These are phyloP conservation scores for Drosophila kambysellisi DNA, from an alignment of 2,888 invertebrate genomes.

Conservation along the genomic window DNA sequence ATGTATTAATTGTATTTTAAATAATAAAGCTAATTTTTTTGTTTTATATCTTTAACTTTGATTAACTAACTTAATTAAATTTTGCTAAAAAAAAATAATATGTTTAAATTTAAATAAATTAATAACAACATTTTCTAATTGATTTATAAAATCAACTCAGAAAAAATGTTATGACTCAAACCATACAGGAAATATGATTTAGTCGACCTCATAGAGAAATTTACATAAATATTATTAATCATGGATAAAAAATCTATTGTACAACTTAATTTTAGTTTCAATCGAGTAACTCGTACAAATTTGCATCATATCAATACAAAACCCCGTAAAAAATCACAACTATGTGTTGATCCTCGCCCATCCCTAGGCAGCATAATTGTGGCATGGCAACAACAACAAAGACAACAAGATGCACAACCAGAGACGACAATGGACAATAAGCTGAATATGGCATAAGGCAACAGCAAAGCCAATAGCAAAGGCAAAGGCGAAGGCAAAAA, in stretches of 20 bases:
- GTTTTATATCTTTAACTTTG: not conserved
- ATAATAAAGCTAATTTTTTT: not conserved
- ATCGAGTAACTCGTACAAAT: slow-evolving; percentile 8
- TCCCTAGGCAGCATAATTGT: slow-evolving; percentile 49
- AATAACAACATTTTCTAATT: not conserved
- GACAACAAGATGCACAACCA: slow-evolving; percentile 39
- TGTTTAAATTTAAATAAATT: not conserved
- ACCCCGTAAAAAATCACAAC: slow-evolving; percentile 39
- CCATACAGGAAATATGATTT: not conserved
- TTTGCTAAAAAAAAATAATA: not conserved
- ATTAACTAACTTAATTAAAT: not conserved
- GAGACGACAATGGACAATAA: slow-evolving; percentile 64
- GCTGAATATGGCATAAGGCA: slow-evolving; percentile 50
- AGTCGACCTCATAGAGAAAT: not conserved
- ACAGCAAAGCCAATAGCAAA: slow-evolving; percentile 11
- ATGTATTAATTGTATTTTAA: not conserved
- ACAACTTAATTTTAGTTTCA: slow-evolving; percentile 10
- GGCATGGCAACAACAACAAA: slow-evolving; percentile 26
- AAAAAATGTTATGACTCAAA: not conserved
- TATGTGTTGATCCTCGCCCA: slow-evolving; percentile 40
- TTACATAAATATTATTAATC: slow-evolving; percentile 4
- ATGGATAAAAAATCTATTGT: not conserved
- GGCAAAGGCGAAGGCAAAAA: slow-evolving; percentile 46
- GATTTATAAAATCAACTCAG: not conserved
- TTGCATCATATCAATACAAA: slow-evolving; percentile 31